A percentile compares a stretch with the other conserved stretches of the same genome.
These are phyloP conservation scores for Oryzias curvinotus DNA, from an alignment of 2,113 vertebrate genomes.

Conservation along the genomic window DNA sequence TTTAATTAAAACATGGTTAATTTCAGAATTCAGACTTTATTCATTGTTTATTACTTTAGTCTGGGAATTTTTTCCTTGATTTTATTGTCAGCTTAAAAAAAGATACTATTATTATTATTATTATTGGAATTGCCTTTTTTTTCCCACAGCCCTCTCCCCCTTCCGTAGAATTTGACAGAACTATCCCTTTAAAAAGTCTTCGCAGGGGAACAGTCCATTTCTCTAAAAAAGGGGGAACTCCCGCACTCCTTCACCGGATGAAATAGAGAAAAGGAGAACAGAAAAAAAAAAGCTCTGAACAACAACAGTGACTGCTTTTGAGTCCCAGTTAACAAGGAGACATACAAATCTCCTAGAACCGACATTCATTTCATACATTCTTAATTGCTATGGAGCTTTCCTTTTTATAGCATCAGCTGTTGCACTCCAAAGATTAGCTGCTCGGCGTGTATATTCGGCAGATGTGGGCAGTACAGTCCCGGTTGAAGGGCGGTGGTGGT, in stretches of 20 bases:
- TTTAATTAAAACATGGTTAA: no score
- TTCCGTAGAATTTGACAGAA: conserved; percentile 37
- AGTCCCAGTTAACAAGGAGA: fast-evolving
- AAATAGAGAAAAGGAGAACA: not conserved
- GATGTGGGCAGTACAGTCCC: conserved; percentile 56
- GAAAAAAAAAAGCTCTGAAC: fast-evolving
- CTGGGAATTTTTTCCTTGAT: no score
- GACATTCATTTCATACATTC: not conserved
- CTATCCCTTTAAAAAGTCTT: conserved; percentile 63
- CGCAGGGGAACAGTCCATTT: conserved; percentile 68
- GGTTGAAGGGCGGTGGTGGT: conserved; percentile 49
- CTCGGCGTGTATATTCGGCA: conserved; percentile 64
- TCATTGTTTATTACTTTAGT: no score
- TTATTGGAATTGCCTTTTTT: no score
- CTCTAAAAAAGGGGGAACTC: conserved; percentile 33
- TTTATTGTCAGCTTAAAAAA: no score
- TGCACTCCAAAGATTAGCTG: conserved; percentile 78
- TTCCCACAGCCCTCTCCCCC: no score
- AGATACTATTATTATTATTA: no score
- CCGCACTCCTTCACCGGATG: not conserved
- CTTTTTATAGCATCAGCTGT: conserved; percentile 81
- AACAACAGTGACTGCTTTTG: fast-evolving
- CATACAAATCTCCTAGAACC: not conserved
- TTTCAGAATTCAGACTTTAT: no score
- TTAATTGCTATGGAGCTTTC: conserved; percentile 49